phyloP scores from a whole-genome alignment of 2,888 invertebrate species.

The Abrostola tripartita region DNA sequence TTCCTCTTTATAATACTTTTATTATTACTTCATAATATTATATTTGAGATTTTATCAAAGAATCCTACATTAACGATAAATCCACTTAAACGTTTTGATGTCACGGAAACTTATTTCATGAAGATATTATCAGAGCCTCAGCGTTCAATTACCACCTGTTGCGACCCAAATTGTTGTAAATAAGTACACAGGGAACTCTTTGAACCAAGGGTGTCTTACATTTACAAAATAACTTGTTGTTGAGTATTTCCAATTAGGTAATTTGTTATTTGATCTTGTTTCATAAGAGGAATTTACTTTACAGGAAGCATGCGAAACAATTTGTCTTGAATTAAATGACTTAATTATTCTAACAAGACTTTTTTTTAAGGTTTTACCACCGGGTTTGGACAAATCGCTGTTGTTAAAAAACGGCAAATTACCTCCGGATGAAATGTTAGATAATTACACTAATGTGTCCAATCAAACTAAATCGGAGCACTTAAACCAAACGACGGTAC shows the following conservation, averaged over 20 bases:
- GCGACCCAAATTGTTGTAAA: slow-evolving; percentile 20
- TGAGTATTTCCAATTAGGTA: slow-evolving; percentile 9
- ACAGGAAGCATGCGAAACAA: neutral
- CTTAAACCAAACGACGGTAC: slow-evolving; percentile 70
- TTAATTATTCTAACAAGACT: slow-evolving; percentile 28
- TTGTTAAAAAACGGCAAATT: slow-evolving; percentile 82
- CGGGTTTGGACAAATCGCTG: slow-evolving; percentile 80
- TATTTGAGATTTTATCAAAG: neutral
- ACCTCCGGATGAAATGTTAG: slow-evolving; percentile 75
- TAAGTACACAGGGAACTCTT: slow-evolving; percentile 11
- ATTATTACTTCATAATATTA: neutral
- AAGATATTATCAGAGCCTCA: slow-evolving; percentile 33
- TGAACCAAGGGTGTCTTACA: slow-evolving; percentile 2
- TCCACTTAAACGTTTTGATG: slow-evolving; percentile 14
- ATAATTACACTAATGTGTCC: slow-evolving; percentile 61
- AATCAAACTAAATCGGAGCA: slow-evolving; percentile 69
- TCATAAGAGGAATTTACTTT: slow-evolving; percentile 6
- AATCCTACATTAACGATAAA: slow-evolving; percentile 17
- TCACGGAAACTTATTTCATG: slow-evolving; percentile 22
- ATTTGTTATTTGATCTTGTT: slow-evolving; percentile 4
- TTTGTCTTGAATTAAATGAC: slow-evolving; percentile 6
- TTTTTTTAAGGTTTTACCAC: slow-evolving; percentile 75
- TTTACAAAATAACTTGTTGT: neutral
- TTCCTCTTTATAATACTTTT: neutral
- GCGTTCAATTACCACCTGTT: slow-evolving; percentile 43